phyloP scores from a whole-genome alignment of 2,888 invertebrate species.

The Eledona agricola region DNA sequence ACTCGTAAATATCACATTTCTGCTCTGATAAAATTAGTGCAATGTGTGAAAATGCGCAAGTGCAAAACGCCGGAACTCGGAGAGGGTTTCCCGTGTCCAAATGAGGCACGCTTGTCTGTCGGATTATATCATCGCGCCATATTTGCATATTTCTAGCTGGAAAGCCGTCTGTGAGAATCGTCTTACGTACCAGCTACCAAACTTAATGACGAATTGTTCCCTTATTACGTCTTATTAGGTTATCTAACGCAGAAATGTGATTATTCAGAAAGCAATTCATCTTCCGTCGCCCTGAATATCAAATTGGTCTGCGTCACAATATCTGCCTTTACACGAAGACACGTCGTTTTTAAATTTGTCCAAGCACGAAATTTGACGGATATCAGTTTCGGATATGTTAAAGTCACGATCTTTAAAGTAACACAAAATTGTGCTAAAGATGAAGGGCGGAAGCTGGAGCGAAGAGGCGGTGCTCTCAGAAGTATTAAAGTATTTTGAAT shows the following conservation, averaged over 20 bases:
- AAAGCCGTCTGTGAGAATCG: conserved; percentile 42
- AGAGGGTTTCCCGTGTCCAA: conserved; percentile 45
- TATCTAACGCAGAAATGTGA: conserved; percentile 49
- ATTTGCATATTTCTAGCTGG: conserved; percentile 52
- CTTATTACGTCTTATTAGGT: conserved; percentile 53
- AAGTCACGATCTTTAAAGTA: conserved; percentile 11
- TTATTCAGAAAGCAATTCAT: conserved; percentile 49
- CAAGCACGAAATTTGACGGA: conserved; percentile 8
- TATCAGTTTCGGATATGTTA: conserved; percentile 19
- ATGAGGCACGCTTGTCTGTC: conserved; percentile 51
- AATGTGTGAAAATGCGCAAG: conserved; percentile 48
- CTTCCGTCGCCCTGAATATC: conserved; percentile 45
- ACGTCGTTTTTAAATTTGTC: conserved; percentile 15
- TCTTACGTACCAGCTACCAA: conserved; percentile 44
- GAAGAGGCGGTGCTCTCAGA: conserved; percentile 13
- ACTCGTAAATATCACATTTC: conserved; percentile 48
- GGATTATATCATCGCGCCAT: conserved; percentile 49
- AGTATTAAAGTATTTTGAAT: conserved; percentile 30
- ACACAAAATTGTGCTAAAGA: conserved; percentile 9
- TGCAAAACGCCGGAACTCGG: conserved; percentile 23
- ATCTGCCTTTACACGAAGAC: conserved; percentile 9
- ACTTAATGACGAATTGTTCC: conserved; percentile 54
- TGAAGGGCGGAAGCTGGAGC: conserved; percentile 15
- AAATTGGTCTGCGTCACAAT: conserved; percentile 36
- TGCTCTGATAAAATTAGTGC: conserved; percentile 47